Conservation (phyloP, 2,113 vertebrate species). For the Cyanoderma ruficeps region DNA sequence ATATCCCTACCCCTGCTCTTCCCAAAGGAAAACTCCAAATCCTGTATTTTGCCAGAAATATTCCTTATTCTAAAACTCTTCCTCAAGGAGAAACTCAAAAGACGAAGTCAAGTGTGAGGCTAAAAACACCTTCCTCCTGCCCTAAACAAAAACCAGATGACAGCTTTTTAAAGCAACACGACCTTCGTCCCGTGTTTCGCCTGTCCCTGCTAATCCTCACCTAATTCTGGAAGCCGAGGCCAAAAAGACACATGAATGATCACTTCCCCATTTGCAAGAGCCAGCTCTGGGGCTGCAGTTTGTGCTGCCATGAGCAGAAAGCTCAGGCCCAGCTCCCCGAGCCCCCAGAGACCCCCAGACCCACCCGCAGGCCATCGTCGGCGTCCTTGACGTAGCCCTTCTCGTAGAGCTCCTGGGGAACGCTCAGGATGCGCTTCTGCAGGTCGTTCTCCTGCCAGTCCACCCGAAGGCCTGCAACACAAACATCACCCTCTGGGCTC, state of each 20-base stretch:
- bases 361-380: slow-evolving; percentile 88
- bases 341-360: neutral
- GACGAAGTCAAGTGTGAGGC: neutral
- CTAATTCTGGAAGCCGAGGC: neutral
- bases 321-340: too few species aligned
- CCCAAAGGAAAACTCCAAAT: neutral
- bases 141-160: neutral
- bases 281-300: neutral
- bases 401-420: slow-evolving; percentile 90
- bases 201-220: neutral
- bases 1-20: neutral
- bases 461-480: slow-evolving; percentile 85
- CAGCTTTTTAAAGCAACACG: neutral
- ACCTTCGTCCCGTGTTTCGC: neutral
- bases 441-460: slow-evolving; percentile 91
- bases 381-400: slow-evolving; percentile 90
- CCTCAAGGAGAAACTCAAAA: neutral
- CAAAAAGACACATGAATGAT: neutral
- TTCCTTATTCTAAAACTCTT: neutral
- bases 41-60: neutral
- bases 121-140: neutral
- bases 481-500: neutral
- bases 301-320: neutral
- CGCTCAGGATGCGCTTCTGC: slow-evolving; percentile 86
- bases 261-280: neutral